Conservation (phyloP, 2,888 invertebrate species). For the Agrilus cyanescens region DNA sequence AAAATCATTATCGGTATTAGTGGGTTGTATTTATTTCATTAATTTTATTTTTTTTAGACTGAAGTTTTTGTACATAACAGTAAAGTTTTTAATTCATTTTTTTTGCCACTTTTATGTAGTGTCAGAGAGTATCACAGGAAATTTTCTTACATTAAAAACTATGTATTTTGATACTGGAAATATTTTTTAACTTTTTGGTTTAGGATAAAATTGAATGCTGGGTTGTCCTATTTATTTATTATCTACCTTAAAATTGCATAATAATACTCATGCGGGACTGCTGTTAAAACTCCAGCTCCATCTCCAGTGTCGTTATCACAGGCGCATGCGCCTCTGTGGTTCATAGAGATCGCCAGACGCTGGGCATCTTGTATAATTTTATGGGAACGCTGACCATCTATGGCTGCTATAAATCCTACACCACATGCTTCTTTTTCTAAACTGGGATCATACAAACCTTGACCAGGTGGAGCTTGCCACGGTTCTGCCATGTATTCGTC, state of each 20-base stretch:
- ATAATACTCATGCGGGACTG: conserved; percentile 93
- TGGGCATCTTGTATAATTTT: conserved; percentile 97
- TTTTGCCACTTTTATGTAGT: no score
- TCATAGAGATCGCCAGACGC: conserved; percentile 91
- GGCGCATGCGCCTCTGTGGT: conserved; percentile 97
- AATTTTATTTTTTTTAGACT: no score
- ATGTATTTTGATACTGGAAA: neutral
- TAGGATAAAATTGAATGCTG: conserved; percentile 13
- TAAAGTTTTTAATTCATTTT: no score
- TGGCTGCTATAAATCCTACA: conserved; percentile 97
- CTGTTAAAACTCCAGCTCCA: conserved; percentile 93
- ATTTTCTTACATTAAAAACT: no score
- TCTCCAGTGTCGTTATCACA: conserved; percentile 99
- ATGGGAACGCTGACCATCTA: conserved; percentile 88
- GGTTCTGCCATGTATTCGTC: conserved; percentile 32
- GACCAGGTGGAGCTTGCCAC: conserved; percentile 74
- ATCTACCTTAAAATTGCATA: conserved; percentile 66
- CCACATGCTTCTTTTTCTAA: conserved; percentile 97
- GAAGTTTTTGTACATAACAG: no score
- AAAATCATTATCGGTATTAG: no score
- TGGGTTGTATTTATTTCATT: no score
- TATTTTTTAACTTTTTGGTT: neutral
- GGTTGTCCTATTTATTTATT: neutral
- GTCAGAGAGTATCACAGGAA: no score
- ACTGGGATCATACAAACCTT: conserved; percentile 92